Evolutionary conservation across 2,113 vertebrate genomes (phyloP), one percentile per base, ranked within the genome.

Genomic region (Diglossa brunneiventris): DNA sequence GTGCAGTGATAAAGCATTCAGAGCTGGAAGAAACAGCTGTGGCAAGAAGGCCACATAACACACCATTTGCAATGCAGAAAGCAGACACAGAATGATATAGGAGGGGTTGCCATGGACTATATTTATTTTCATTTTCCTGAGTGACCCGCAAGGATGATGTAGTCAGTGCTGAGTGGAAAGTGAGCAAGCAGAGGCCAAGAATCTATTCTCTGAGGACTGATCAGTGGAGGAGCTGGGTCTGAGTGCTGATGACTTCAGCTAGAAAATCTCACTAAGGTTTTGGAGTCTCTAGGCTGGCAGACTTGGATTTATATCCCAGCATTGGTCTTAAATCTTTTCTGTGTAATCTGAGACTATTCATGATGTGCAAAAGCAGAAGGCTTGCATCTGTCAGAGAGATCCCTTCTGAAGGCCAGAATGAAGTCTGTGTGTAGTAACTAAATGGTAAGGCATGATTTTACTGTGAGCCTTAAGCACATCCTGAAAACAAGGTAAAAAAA

Each of bases 151-250:
- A 58, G 70, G 66, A 91, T 90, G 84, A 90, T 75, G 69, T 89
- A 96, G 92, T 92, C 84, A 72, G 53, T 73, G 33, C 84, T 91
- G 90, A 95, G 81, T 82, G 82, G 62, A 95, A 93, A 93, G 49
- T 49, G 70, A 94, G 53, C 11, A 72, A 73, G 53, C 24, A 87
- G 78, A 91, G 87, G 49, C 87, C 84, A 90, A 72, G 53, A 72
- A 82, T 89, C 80, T 85, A n/a, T 93, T 82, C 83, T 89, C 78
- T 56, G 37, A 72, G 58, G 74, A 52, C 49, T 72, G 62, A 59
- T 79, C 52, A 61, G 49, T 61, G 58, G 24, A 35, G n/a, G 17
- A 82, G 47, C n/a, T 61, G 19, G 5, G 19, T 41, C 49, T 91
- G 81, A 78, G 52, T 58, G 52, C 61, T 89, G 44, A 84, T 87